Evolutionary conservation across 2,797 vertebrate species (phyloP), one percentile per base, ranked within the genome.

Genomic region (Chaetophractus vellerosus): DNA sequence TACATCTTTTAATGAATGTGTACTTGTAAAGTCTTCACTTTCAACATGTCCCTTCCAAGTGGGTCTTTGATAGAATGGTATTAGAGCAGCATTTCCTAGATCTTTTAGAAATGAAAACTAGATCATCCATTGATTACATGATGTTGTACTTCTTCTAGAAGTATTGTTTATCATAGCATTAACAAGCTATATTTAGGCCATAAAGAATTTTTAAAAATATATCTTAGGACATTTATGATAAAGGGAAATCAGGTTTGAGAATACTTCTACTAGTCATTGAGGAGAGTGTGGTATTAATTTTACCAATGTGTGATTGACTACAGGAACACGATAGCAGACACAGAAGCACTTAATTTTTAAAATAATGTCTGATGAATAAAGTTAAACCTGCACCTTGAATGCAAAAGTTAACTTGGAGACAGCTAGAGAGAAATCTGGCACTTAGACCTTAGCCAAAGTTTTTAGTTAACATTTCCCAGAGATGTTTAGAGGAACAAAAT

Each of bases 231-330:
- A 45, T 72, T 72, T 80, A 68, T 82, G 38, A 75, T 63, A 6
- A 5, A 52, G 45, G 91, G 52, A 95, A 69, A 45, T 93, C 63
- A 88, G 52, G 21, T 83, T 87, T 88, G 72, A 64, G 21, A 87
- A 91, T 59, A 85, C 61, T 66, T 93, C 61, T 88, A 26, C 63
- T 79, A 52, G 28, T 81, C 36, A 2, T 87, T 93, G 71, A 83
- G 15, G 14, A 41, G 38, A 72, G 11, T 41, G 3, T 48, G 23
- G 81, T 90, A 59, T 31, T 86, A 80, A 68, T 38, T 85, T 95
- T 57, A 69, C 21, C 26, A 57, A 50, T 55, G 3, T 64, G 10
- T 64, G 36, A 41, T 68, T 90, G 84, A 50, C 64, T 80, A n/a
- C 14, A 74, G 50, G 21, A 89, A 45, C 1, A 18, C 9, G 61